Base-by-base conservation (phyloP, 2,888 invertebrate genomes). In the Crematogaster levior region DNA sequence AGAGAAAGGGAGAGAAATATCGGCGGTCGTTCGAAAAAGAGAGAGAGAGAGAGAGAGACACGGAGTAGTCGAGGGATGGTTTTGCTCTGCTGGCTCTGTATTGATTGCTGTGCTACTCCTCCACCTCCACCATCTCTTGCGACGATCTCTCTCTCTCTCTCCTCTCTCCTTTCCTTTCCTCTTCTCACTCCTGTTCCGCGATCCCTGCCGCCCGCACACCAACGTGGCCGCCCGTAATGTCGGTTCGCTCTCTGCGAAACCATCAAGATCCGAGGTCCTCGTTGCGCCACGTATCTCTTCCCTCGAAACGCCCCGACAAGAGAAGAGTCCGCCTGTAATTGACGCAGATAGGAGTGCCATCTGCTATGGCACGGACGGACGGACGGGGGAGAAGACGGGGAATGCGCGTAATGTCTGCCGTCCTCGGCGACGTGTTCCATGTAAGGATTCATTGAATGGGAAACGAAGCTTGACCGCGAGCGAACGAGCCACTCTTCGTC, bases 81-180 rank as follows among this genome's bases (percentile, higher is more conserved):
- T 93, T 93, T 92, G 92, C 93, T 93, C 92, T 89, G 92, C 91
- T 92, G 91, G 93, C 91, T 92, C 92, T 92, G 93, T 94, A 93
- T 93, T 93, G 94, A 94, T 94, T 94, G 93, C 93, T 92, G 66
- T 77, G 90, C 92, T 91, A 88, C 92, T 92, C 79, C 87, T 85
- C 89, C 85, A 77, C 86, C 87, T 86, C 91, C 88, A 86, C 88
- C 89, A 85, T 84, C 85, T 87, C 89, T 82, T 85, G 85, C 88
- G 88, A 87, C 87, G 87, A 85, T 87, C 82, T 88, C 85, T 88
- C 83, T 83, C 84, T 80, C 81, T 88, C 83, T 88, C 88, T 15
- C 46, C 85, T 86, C 85, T 87, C 89, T 86, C 84, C 46, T 46
- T 9, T 51, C 21, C 48, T 80, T 77, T 70, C 81, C 81, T 81